Evolutionary conservation across 2,797 vertebrate species (phyloP), one percentile per base, ranked within the genome.

Genomic region (Channallabes apus): DNA sequence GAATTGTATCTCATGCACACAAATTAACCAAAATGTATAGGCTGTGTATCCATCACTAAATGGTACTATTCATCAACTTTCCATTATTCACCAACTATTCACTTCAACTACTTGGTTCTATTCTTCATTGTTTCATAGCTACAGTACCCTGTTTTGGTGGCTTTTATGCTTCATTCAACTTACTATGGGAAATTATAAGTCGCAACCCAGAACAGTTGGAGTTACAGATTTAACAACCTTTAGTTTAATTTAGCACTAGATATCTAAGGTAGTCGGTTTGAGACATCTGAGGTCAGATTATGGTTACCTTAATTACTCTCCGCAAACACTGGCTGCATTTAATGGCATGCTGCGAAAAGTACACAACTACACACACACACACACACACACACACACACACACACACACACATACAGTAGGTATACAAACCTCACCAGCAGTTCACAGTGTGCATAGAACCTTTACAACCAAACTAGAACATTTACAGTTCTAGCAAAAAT

Each of bases 391-490:
- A n/a, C n/a, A n/a, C n/a, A n/a, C n/a, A n/a, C n/a, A n/a, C n/a
- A n/a, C n/a, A n/a, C n/a, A n/a, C n/a, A n/a, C n/a, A n/a, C n/a
- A n/a, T n/a, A n/a, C n/a, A n/a, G n/a, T n/a, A n/a, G 64, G 69
- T 27, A 62, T 56, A 46, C 68, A 75, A 68, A 72, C 77, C 9
- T 38, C 58, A 68, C 46, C 85, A 85, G 67, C 35, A 38, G 54
- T 87, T 89, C 86, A 89, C 86, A 86, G 68, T 84, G 72, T 80
- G 86, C 79, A 73, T 77, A 89, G 82, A 89, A 87, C 73, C 51
- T 76, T 76, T 76, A 76, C 15, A 76, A 76, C n/a, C 27, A 78
- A 59, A 24, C 20, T 24, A 38, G 8, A 61, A 12, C 75, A 51
- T 5, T 5, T 73, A 41, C 8, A 56, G n/a, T 18, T 27, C 14